Base-by-base conservation (phyloP, 2,888 invertebrate genomes). In the Cataglyphis albicans region DNA sequence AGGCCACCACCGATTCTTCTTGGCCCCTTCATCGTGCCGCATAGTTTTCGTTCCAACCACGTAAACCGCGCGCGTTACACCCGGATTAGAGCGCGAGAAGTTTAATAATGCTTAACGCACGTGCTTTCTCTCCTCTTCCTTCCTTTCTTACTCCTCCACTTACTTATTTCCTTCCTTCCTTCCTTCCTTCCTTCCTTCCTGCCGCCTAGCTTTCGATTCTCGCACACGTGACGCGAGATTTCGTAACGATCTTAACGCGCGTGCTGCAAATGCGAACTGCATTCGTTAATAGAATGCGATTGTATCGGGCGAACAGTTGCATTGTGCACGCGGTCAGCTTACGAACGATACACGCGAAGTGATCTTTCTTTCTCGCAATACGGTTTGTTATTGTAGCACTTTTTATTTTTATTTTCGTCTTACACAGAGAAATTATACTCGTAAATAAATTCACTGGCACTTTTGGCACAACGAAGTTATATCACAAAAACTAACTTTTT, bases 1-100 rank as follows among this genome's bases (percentile, higher is more conserved):
- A 89, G 90, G 91, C 92, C 93, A 91, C 91, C 91, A 91, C 92
- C 92, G 78, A 80, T 80, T 80, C 78, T 76, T 93, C 91, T 93
- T 92, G 88, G 92, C 91, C 92, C 90, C 92, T 87, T 93, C 93
- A 93, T 93, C 92, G 91, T 91, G 89, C 92, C 90, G 91, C 93
- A 93, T 93, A 93, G 91, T 91, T 93, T 92, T 93, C 91, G 91
- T 90, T 91, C 90, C 86, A 88, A 87, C 88, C 91, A 88, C 92
- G 91, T 91, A 90, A 91, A 91, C 91, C 67, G 89, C 86, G 87
- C 83, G 85, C 88, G 90, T 91, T 89, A 87, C 91, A 87, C 87
- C 85, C 86, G 88, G 86, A 89, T 89, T 89, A 86, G 87, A 83
- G 78, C 84, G 73, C 84, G 83, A 84, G 84, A 89, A 90, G 89